These are phyloP conservation scores for Magallana nippona DNA, from an alignment of 2,888 invertebrate genomes.

Conservation along the genomic window DNA sequence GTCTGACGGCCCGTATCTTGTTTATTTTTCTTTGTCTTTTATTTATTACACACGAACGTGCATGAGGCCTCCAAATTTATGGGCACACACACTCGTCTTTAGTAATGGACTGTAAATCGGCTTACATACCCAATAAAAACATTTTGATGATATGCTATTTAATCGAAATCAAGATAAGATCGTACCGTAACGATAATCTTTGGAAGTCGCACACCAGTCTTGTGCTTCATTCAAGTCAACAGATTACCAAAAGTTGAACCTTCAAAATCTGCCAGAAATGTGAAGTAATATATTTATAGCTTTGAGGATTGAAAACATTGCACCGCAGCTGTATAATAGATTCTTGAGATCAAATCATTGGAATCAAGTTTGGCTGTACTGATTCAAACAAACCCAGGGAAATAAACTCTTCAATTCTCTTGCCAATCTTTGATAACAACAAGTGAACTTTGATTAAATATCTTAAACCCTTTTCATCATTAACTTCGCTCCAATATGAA, in stretches of 20 bases:
- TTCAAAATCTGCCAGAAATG: no score
- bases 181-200: no score
- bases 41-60: constrained; percentile 33
- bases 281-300: no score
- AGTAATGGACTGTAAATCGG: background rate
- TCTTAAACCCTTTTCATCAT: constrained; percentile 20
- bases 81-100: background rate
- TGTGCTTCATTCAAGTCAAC: no score
- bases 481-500: constrained; percentile 14
- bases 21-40: constrained; percentile 28
- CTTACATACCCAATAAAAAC: background rate
- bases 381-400: background rate
- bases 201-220: no score
- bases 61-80: constrained; percentile 22
- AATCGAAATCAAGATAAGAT: background rate
- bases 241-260: no score
- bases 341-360: background rate
- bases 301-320: no score
- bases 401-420: constrained; percentile 18
- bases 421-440: constrained; percentile 16
- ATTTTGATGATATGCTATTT: constrained; percentile 5
- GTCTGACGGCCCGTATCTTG: constrained; percentile 8
- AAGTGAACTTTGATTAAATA: constrained; percentile 21
- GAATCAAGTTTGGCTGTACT: background rate
- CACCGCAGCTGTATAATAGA: background rate